Evolutionary conservation across 2,113 vertebrate genomes (phyloP).

Genomic region (Mystacornis crossleyi): DNA sequence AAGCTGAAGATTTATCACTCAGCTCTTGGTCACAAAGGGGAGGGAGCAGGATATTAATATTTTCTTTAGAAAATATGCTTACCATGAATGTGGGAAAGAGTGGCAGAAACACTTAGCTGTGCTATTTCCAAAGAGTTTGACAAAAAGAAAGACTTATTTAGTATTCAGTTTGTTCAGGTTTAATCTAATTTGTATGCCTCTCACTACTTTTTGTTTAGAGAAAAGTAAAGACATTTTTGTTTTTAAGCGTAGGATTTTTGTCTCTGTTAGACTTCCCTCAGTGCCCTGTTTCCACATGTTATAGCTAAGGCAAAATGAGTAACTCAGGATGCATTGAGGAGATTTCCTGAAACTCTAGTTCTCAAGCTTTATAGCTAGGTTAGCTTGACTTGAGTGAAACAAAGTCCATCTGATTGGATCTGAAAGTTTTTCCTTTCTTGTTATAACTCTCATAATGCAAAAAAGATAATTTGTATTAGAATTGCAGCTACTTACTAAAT

Average conservation of each 20-base stretch:
- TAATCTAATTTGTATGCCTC: not conserved
- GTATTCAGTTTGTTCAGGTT: constrained; percentile 13
- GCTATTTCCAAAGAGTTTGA: not conserved
- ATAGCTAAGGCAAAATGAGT: not conserved
- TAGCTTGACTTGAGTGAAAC: not conserved
- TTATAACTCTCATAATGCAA: not conserved
- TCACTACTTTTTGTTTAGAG: not conserved
- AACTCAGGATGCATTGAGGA: not conserved
- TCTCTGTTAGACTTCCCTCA: not conserved
- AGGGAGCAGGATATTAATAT: not conserved
- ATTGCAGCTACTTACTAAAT: not conserved
- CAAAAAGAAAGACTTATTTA: not conserved
- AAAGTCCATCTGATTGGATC: not conserved
- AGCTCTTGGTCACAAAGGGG: not conserved
- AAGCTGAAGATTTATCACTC: not conserved
- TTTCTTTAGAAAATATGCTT: not conserved
- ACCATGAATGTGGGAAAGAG: not conserved
- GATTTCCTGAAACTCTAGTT: not conserved
- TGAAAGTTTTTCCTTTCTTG: not conserved
- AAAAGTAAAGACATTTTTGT: not conserved
- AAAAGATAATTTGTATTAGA: not conserved
- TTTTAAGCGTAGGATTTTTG: not conserved
- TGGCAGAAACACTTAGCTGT: constrained; percentile 1
- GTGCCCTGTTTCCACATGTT: not conserved
- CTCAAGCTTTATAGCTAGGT: not conserved